These are phyloP conservation scores for Erinaceus europaeus DNA, from an alignment of 2,113 vertebrate genomes.

Conservation along the genomic window DNA sequence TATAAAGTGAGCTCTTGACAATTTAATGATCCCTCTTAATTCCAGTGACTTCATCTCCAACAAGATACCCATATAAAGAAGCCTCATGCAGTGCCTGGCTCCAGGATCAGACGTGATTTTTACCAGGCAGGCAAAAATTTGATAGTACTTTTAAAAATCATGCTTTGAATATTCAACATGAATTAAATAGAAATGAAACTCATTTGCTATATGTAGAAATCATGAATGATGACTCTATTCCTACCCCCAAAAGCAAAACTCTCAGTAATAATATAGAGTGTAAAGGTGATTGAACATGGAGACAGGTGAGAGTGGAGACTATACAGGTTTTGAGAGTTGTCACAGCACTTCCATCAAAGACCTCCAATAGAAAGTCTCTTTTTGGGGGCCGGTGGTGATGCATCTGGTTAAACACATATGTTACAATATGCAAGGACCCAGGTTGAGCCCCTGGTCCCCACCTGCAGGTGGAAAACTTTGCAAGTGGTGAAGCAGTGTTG, in stretches of 20 bases:
- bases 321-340: background rate
- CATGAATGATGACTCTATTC: background rate
- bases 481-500: no score
- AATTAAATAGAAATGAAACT: background rate
- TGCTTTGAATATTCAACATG: background rate
- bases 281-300: background rate
- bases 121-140: background rate
- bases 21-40: background rate
- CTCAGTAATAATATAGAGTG: background rate
- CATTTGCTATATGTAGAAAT: background rate
- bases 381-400: no score
- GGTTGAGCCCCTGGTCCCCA: no score
- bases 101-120: background rate
- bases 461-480: no score
- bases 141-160: background rate
- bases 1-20: background rate
- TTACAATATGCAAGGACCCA: no score
- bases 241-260: background rate
- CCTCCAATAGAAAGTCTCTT: background rate
- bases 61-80: background rate
- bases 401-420: no score
- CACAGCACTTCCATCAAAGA: background rate
- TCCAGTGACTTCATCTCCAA: background rate
- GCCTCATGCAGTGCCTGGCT: background rate
- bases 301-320: background rate